phyloP scores from a whole-genome alignment of 2,113 vertebrate species.

The Chitala chitala region DNA sequence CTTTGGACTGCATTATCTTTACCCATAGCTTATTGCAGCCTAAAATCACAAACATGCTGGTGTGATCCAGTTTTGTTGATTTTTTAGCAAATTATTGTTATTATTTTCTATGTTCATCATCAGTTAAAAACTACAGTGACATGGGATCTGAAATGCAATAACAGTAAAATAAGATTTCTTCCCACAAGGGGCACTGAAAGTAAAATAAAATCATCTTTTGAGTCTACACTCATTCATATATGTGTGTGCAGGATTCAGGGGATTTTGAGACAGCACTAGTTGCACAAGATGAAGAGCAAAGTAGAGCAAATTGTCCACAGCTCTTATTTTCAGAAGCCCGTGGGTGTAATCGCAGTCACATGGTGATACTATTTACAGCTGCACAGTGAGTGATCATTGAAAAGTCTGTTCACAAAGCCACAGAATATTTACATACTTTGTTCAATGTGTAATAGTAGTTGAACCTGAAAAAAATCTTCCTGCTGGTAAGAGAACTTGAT shows the following conservation, averaged over 20 bases:
- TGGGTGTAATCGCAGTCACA: not conserved
- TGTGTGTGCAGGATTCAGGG: not conserved
- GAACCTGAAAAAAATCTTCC: not conserved
- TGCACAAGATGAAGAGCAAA: not conserved
- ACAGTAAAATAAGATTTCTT: not conserved
- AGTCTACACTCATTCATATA: too few species aligned
- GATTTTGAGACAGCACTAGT: not conserved
- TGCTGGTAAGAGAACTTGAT: slow-evolving; percentile 1
- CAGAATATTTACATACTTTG: too few species aligned
- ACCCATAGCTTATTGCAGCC: too few species aligned
- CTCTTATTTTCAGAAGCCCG: not conserved
- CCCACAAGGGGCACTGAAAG: not conserved
- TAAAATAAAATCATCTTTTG: not conserved
- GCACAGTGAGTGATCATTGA: not conserved
- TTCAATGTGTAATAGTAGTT: not conserved
- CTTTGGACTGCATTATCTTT: too few species aligned
- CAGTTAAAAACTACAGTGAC: too few species aligned
- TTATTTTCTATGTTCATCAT: too few species aligned
- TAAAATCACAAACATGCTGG: too few species aligned
- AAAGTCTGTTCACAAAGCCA: too few species aligned
- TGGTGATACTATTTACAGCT: not conserved
- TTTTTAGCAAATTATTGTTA: too few species aligned
- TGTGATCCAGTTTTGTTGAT: too few species aligned
- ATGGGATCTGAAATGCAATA: too few species aligned
- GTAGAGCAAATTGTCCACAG: not conserved